These are phyloP conservation scores for Aphrophora alni DNA, from an alignment of 2,888 invertebrate genomes.

Conservation along the genomic window DNA sequence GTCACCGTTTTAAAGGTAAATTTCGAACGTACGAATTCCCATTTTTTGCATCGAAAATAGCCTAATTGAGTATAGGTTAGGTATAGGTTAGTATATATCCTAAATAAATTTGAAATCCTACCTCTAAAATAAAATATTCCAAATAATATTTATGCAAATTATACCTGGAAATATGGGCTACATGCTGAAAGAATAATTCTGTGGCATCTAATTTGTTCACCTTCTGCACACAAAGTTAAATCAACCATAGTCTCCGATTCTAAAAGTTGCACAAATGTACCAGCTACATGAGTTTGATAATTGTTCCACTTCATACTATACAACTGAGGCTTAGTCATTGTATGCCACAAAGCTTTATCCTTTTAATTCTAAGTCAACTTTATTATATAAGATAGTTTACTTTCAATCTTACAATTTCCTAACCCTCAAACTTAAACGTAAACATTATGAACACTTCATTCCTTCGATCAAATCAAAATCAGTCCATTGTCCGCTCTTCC, in stretches of 20 bases:
- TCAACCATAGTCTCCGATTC: constrained; percentile 71
- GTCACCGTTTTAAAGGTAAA: too few relatives aligned
- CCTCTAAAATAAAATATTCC: too few relatives aligned
- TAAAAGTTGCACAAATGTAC: constrained; percentile 56
- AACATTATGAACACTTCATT: not conserved
- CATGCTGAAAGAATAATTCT: constrained; percentile 86
- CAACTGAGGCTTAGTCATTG: constrained; percentile 47
- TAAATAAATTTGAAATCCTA: too few relatives aligned
- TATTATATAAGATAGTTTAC: not conserved
- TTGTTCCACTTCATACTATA: constrained; percentile 59
- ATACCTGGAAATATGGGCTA: constrained; percentile 73
- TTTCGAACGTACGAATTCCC: too few relatives aligned
- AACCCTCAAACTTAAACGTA: not conserved
- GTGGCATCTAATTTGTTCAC: constrained; percentile 82
- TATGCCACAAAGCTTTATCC: not conserved
- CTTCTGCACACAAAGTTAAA: constrained; percentile 85
- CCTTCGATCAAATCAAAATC: not conserved
- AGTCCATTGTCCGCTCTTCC: constrained; percentile 2
- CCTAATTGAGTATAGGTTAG: too few relatives aligned
- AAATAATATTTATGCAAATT: not conserved
- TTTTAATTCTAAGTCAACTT: not conserved
- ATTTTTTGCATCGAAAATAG: too few relatives aligned
- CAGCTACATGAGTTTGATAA: constrained; percentile 56
- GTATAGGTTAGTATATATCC: too few relatives aligned
- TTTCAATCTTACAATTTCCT: not conserved